A percentile compares a stretch with the other conserved stretches of the same genome.
Evolutionary conservation across 1,140 invertebrate genomes (phyloP).

Genomic region (Drosophila obscura): DNA sequence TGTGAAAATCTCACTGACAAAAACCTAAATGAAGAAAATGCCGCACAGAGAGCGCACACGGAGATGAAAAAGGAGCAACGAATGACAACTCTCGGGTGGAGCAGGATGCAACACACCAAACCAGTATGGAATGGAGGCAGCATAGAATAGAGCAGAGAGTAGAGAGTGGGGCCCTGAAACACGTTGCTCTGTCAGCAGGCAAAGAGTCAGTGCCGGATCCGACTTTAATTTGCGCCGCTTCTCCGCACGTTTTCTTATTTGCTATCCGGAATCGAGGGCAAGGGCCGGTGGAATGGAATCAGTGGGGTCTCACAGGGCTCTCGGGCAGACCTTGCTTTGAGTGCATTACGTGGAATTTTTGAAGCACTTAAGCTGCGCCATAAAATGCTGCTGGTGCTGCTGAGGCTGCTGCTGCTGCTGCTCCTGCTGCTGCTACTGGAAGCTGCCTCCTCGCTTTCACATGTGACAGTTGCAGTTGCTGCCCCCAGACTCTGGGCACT

Average conservation of each 20-base stretch:
- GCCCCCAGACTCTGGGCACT: constrained; percentile 30
- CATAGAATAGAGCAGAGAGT: constrained; percentile 9
- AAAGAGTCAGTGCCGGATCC: constrained; percentile 44
- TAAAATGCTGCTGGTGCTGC: constrained; percentile 67
- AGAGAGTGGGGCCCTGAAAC: constrained; percentile 39
- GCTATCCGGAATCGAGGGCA: constrained; percentile 53
- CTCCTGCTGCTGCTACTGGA: constrained; percentile 27
- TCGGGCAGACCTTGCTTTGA: constrained; percentile 73
- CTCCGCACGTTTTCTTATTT: constrained; percentile 80
- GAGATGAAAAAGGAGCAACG: constrained; percentile 72
- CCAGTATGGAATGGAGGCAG: too few species aligned
- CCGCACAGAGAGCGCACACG: constrained; percentile 58
- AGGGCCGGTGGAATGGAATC: constrained; percentile 10
- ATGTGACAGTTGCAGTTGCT: constrained; percentile 81
- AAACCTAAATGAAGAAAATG: constrained; percentile 79
- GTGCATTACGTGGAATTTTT: constrained; percentile 83
- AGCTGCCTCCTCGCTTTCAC: constrained; percentile 53
- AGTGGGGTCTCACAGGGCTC: constrained; percentile 22
- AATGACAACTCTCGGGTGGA: constrained; percentile 34
- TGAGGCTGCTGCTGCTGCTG: constrained; percentile 23
- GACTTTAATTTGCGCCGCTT: constrained; percentile 75
- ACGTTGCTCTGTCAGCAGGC: constrained; percentile 75
- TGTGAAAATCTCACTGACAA: constrained; percentile 72
- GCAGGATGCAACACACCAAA: background rate
- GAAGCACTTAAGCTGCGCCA: constrained; percentile 81